Percentiles rank a stretch among this genome's conserved stretches.
These are phyloP conservation scores for Halocaridina rubra DNA, from an alignment of 2,888 invertebrate species.

Conservation along the genomic window DNA sequence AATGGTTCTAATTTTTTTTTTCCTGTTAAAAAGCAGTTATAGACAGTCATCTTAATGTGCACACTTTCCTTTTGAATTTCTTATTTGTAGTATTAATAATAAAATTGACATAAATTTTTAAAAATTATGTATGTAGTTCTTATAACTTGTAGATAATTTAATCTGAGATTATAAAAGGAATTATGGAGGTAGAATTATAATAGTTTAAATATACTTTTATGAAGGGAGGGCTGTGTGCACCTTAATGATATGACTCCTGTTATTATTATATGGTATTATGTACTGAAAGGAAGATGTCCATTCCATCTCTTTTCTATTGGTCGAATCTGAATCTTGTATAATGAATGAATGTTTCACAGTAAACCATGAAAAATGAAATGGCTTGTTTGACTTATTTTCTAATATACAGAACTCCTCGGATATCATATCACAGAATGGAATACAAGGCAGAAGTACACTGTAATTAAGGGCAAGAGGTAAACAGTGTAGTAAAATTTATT, in stretches of 20 bases:
- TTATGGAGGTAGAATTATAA: too few relatives aligned
- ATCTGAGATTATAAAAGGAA: too few relatives aligned
- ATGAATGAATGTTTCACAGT: slow-evolving; percentile 58
- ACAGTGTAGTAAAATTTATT: too few relatives aligned
- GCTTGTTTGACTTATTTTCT: too few relatives aligned
- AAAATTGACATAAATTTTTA: background rate
- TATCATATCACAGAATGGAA: too few relatives aligned
- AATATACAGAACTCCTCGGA: too few relatives aligned
- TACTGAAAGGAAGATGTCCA: slow-evolving; percentile 45
- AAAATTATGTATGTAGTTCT: background rate
- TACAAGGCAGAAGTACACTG: too few relatives aligned
- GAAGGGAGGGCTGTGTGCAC: slow-evolving; percentile 43
- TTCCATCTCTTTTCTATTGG: slow-evolving; percentile 53
- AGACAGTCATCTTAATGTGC: slow-evolving; percentile 38
- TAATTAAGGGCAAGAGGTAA: too few relatives aligned
- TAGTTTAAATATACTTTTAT: too few relatives aligned
- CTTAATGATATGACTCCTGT: too few relatives aligned
- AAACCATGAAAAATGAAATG: slow-evolving; percentile 46
- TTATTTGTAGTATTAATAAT: background rate
- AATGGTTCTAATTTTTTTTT: slow-evolving; percentile 29
- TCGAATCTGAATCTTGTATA: slow-evolving; percentile 49
- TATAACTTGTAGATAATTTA: background rate
- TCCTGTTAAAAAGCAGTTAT: background rate
- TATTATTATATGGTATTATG: too few relatives aligned
- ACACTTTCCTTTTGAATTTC: slow-evolving; percentile 29